Conservation (phyloP, 2,113 vertebrate species). For the Solea senegalensis region DNA sequence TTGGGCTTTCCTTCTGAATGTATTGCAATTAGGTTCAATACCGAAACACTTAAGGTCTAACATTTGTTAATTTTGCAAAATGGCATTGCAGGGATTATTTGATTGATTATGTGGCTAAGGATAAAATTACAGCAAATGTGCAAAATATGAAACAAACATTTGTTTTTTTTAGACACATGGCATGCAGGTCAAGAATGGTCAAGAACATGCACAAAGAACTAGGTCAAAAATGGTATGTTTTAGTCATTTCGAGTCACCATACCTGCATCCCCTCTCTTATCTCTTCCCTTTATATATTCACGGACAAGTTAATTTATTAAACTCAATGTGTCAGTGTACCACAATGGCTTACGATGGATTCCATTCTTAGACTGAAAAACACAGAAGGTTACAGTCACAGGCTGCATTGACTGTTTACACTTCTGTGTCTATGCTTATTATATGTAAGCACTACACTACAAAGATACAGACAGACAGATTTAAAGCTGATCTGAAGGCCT, state of each 20-base stretch:
- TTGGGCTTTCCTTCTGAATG: slow-evolving; percentile 21
- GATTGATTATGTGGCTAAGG: neutral
- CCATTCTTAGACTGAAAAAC: slow-evolving; percentile 22
- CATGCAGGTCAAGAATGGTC: no score
- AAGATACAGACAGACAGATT: neutral
- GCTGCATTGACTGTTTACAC: slow-evolving; percentile 36
- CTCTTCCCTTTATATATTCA: slow-evolving; percentile 8
- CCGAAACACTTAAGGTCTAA: slow-evolving; percentile 6
- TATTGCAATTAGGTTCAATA: slow-evolving; percentile 9
- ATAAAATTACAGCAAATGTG: no score
- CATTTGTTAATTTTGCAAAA: slow-evolving; percentile 14
- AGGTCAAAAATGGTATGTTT: neutral
- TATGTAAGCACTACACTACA: no score
- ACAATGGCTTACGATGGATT: slow-evolving; percentile 38
- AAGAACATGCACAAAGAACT: slow-evolving; percentile 12
- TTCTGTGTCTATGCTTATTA: slow-evolving; percentile 35
- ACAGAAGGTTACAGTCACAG: slow-evolving; percentile 23
- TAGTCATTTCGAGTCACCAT: neutral
- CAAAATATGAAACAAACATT: no score
- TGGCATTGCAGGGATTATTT: neutral
- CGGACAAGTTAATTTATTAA: slow-evolving; percentile 13
- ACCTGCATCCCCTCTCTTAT: slow-evolving; percentile 12
- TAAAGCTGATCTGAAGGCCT: neutral
- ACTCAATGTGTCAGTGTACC: slow-evolving; percentile 23
- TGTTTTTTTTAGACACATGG: neutral